Conservation (phyloP, 2,113 vertebrate species). For the Edolisoma coerulescens region DNA sequence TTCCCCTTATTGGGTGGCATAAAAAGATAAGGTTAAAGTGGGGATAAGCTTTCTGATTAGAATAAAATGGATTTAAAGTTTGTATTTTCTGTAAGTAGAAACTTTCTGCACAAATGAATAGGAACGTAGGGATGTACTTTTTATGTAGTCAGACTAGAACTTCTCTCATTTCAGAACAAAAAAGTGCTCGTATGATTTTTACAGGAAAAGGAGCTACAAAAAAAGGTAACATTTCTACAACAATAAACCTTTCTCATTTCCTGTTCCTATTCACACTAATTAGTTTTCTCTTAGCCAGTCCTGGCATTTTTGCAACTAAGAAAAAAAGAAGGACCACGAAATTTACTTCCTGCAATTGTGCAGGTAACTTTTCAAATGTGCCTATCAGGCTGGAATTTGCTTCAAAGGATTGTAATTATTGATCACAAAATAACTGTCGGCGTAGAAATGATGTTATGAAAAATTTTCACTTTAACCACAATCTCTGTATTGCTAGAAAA, state of each 20-base stretch:
- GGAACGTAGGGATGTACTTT: background rate
- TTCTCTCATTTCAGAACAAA: background rate
- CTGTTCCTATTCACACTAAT: background rate
- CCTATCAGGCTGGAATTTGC: background rate
- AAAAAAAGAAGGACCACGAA: background rate
- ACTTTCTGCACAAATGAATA: background rate
- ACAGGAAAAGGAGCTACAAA: background rate
- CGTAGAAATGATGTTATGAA: background rate
- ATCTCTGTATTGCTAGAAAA: background rate
- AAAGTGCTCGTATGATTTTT: fast-evolving
- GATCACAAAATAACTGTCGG: background rate
- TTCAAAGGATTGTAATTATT: background rate
- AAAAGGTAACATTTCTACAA: background rate
- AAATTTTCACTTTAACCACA: background rate
- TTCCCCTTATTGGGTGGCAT: background rate
- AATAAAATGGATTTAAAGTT: background rate
- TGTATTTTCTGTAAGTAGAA: background rate
- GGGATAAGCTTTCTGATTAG: background rate
- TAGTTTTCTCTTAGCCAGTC: background rate
- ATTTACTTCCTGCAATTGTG: background rate
- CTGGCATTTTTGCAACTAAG: background rate
- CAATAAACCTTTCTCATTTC: background rate
- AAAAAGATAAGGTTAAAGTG: background rate
- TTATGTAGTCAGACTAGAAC: background rate
- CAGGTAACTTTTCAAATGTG: background rate